These are phyloP conservation scores for Willisornis vidua DNA, from an alignment of 2,113 vertebrate genomes.

Conservation along the genomic window DNA sequence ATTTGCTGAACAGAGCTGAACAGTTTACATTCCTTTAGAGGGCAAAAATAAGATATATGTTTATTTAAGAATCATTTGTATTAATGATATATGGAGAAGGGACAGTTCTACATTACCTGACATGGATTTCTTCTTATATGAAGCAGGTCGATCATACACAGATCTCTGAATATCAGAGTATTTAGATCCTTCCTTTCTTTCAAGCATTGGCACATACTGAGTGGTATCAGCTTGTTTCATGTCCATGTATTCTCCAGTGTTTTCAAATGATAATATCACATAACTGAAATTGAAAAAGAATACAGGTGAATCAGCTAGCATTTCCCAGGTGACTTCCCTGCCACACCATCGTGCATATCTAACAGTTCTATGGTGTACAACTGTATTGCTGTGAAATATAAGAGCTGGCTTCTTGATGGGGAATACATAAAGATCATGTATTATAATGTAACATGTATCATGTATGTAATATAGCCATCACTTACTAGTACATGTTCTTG, in stretches of 20 bases:
- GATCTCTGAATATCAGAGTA: conserved; percentile 91
- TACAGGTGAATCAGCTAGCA: background rate
- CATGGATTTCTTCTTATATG: conserved; percentile 86
- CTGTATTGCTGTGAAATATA: background rate
- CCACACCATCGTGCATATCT: background rate
- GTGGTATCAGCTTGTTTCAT: conserved; percentile 96
- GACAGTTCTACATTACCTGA: conserved; percentile 73
- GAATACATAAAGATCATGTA: background rate
- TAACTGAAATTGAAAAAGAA: conserved; percentile 79
- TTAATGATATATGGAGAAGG: background rate
- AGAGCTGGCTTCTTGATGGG: background rate
- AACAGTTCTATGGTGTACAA: background rate
- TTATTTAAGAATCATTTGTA: background rate
- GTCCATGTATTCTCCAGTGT: conserved; percentile 97
- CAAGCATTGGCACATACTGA: conserved; percentile 97
- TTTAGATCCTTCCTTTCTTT: conserved; percentile 89
- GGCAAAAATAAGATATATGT: background rate
- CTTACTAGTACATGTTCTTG: background rate
- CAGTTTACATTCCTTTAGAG: background rate
- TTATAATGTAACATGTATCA: background rate
- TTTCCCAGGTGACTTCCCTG: background rate
- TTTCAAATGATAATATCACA: conserved; percentile 96
- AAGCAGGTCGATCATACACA: conserved; percentile 91
- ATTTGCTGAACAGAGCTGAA: background rate
- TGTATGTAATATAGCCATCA: background rate